phyloP scores from a whole-genome alignment of 2,888 invertebrate species.

The Xanthia togata region DNA sequence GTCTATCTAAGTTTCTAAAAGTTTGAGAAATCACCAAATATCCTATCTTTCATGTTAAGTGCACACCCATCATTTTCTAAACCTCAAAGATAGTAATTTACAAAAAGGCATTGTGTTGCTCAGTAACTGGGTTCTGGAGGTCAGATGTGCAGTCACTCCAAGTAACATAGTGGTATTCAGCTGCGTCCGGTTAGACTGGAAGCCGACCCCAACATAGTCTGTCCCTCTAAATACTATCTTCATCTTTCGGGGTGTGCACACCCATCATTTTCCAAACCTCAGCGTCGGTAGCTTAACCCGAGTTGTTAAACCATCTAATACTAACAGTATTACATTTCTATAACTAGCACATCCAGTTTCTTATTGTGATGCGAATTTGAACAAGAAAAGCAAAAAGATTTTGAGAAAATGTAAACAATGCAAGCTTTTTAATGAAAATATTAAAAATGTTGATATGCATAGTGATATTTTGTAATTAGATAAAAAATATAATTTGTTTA shows the following conservation, averaged over 20 bases:
- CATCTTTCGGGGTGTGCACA: not conserved
- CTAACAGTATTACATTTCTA: slow-evolving; percentile 53
- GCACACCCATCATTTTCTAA: slow-evolving; percentile 20
- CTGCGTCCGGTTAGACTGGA: too few species aligned
- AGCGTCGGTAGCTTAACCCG: slow-evolving; percentile 28
- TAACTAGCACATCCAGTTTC: slow-evolving; percentile 41
- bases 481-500: not conserved
- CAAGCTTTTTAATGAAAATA: too few species aligned
- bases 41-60: not conserved
- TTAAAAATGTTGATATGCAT: slow-evolving; percentile 16
- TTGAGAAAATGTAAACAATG: too few species aligned
- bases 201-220: too few species aligned
- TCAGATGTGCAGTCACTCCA: too few species aligned
- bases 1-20: too few species aligned
- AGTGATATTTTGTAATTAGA: slow-evolving; percentile 3
- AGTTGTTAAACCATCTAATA: slow-evolving; percentile 44
- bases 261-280: slow-evolving; percentile 41
- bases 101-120: too few species aligned
- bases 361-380: slow-evolving; percentile 32
- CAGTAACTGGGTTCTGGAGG: too few species aligned
- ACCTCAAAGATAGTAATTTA: not conserved
- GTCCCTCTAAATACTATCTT: too few species aligned
- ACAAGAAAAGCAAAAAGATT: not conserved
- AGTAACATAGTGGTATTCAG: too few species aligned
- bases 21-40: too few species aligned